Percentiles rank a stretch among this genome's conserved stretches.
These are phyloP conservation scores for Chionoecetes opilio DNA, from an alignment of 1,140 invertebrate species.

Conservation along the genomic window DNA sequence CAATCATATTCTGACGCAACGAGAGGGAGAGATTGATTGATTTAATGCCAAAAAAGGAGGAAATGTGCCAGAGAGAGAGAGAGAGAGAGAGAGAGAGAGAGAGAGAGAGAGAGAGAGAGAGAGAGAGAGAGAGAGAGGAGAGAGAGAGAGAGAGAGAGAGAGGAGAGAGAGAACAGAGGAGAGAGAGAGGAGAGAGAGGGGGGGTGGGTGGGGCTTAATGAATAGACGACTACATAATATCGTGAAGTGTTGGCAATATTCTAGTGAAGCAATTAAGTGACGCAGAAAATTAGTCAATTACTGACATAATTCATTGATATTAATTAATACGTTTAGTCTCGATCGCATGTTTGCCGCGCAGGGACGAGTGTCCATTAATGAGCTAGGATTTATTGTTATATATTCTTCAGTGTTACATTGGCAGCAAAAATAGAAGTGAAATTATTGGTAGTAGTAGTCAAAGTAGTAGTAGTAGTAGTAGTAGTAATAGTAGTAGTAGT, in stretches of 20 bases:
- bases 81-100: too few relatives aligned
- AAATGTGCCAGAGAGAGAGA: too few relatives aligned
- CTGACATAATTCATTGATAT: not conserved
- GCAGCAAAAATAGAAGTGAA: not conserved
- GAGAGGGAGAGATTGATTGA: too few relatives aligned
- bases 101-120: too few relatives aligned
- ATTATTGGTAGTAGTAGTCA: not conserved
- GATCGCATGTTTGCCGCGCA: not conserved
- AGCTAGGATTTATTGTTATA: not conserved
- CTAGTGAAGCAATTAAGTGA: not conserved
- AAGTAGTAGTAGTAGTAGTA: slow-evolving; percentile 17
- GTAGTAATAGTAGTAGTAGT: not conserved
- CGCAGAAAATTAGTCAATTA: not conserved
- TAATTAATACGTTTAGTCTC: not conserved
- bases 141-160: too few relatives aligned
- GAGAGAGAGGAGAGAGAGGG: too few relatives aligned
- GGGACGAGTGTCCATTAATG: not conserved
- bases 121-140: too few relatives aligned
- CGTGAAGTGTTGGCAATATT: not conserved
- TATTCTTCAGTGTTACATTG: not conserved
- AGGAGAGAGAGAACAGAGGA: too few relatives aligned
- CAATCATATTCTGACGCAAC: too few relatives aligned
- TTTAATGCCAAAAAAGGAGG: too few relatives aligned
- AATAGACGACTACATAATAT: not conserved
- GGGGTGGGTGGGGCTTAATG: too few relatives aligned